Percentiles rank a stretch among this genome's conserved stretches.
phyloP scores from a whole-genome alignment of 2,888 invertebrate genomes.

The Criorhina ranunculi region DNA sequence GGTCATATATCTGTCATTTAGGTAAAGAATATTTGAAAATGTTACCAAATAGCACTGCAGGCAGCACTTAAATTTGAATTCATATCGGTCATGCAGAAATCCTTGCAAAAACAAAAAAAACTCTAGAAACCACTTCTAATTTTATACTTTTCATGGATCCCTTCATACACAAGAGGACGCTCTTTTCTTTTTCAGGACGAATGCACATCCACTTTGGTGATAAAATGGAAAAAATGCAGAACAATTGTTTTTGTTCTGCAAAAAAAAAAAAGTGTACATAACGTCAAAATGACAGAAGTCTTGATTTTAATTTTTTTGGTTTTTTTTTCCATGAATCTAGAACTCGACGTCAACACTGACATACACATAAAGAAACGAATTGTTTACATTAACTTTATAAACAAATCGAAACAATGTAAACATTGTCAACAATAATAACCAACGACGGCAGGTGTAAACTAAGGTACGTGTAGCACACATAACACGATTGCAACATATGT shows the following conservation, averaged over 20 bases:
- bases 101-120: not conserved
- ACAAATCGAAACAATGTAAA: constrained; percentile 3
- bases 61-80: not conserved
- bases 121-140: too few species aligned
- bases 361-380: not conserved
- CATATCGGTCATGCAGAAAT: not conserved
- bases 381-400: constrained; percentile 20
- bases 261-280: not conserved
- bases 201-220: too few species aligned
- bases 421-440: constrained; percentile 12
- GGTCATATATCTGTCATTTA: not conserved
- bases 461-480: not conserved
- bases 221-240: too few species aligned
- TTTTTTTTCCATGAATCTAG: not conserved
- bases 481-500: not conserved
- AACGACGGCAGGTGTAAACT: not conserved
- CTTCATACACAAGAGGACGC: not conserved
- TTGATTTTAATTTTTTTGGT: not conserved
- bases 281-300: not conserved
- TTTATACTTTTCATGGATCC: not conserved
- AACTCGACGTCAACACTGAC: constrained; percentile 1
- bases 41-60: not conserved
- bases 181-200: too few species aligned
- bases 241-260: too few species aligned
- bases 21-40: constrained; percentile 13